Conservation (phyloP, 2,113 vertebrate species). For the mouse (Mus musculus) region DNA sequence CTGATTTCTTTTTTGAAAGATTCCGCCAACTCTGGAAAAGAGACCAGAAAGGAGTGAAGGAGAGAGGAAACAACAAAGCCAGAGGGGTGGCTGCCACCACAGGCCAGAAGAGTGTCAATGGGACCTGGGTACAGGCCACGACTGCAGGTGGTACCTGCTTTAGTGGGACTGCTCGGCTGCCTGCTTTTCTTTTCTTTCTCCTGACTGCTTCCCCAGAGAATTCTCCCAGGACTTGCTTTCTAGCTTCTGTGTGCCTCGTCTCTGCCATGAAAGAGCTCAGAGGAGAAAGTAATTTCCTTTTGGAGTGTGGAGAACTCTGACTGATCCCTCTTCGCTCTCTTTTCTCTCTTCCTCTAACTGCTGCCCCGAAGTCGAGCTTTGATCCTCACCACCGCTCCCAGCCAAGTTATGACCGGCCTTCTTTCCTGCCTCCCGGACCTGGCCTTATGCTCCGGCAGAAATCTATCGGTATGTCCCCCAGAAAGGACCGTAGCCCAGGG, state of each 20-base stretch:
- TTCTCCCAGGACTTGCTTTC: neutral
- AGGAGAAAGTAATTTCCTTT: neutral
- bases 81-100: no score
- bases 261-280: neutral
- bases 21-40: neutral
- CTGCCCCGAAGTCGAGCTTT: constrained; percentile 87
- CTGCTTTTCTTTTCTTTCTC: neutral
- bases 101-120: rapidly evolving
- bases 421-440: constrained; percentile 89
- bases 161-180: neutral
- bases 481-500: rapidly evolving
- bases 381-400: constrained; percentile 91
- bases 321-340: neutral
- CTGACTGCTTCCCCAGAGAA: neutral
- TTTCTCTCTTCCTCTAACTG: neutral
- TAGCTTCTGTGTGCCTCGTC: neutral
- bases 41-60: neutral
- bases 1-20: constrained; percentile 10
- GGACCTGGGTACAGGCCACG: neutral
- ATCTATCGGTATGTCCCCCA: constrained; percentile 91
- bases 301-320: neutral
- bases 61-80: neutral
- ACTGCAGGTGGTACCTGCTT: neutral
- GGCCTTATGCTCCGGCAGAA: constrained; percentile 96
- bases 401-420: constrained; percentile 91